Percentiles rank a stretch among this genome's conserved stretches.
These are phyloP conservation scores for Petrocephalus zakoni DNA, from an alignment of 2,113 vertebrate species.

Conservation along the genomic window DNA sequence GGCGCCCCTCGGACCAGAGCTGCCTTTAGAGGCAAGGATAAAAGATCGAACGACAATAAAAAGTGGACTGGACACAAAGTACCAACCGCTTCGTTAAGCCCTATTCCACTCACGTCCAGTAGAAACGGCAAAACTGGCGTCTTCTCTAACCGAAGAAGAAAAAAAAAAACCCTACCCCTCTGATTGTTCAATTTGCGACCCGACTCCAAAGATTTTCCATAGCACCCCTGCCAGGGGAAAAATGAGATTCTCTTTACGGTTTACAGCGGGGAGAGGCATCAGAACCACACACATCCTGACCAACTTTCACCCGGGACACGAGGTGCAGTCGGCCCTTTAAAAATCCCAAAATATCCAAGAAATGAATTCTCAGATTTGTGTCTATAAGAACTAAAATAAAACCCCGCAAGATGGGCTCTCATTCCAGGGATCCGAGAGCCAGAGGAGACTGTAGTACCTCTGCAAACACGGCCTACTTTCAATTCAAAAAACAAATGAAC, in stretches of 20 bases:
- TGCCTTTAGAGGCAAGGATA: not conserved
- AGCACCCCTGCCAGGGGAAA: not conserved
- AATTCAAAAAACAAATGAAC: conserved; percentile 44
- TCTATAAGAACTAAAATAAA: not conserved
- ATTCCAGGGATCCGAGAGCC: not conserved
- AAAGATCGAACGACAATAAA: not conserved
- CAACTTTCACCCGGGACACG: not conserved
- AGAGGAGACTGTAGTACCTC: not conserved
- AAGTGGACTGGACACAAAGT: not conserved
- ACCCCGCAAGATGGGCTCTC: not conserved
- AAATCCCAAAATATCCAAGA: not conserved
- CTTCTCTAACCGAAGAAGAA: not conserved
- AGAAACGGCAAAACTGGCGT: not conserved
- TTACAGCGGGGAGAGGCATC: not conserved
- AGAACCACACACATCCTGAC: not conserved
- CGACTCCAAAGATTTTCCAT: not conserved
- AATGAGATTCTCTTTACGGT: not conserved
- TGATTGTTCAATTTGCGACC: not conserved
- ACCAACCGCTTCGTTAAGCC: not conserved
- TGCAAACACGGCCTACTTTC: conserved; percentile 33
- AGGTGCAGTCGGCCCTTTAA: not conserved
- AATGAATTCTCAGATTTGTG: not conserved
- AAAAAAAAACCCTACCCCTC: not conserved
- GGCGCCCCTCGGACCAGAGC: not conserved
- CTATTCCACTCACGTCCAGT: not conserved